Evolutionary conservation across 2,888 invertebrate genomes (phyloP), one percentile per base, ranked within the genome.

Genomic region (Agrilus cyanescens): DNA sequence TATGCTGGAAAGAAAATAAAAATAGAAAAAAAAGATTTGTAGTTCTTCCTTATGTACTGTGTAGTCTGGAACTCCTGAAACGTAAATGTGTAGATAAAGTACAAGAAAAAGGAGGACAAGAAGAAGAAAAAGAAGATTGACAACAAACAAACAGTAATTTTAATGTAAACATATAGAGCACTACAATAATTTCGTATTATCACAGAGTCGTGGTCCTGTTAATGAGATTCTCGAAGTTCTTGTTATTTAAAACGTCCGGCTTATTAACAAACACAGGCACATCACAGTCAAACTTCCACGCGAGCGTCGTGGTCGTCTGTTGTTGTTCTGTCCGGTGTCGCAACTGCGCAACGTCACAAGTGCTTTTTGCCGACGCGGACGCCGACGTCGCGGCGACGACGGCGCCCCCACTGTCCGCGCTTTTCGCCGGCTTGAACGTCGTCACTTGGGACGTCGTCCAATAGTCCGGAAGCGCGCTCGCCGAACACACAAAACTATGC

Each of bases 281-380:
- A 58, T 66, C 66, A 62, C 66, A 63, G 56, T 67, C 66, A 52
- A 67, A 67, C 52, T 63, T 63, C 67, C 67, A 67, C 53, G 67
- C 53, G 45, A 67, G 67, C 63, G 49, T 65, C 63, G 29, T 64
- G 90, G 84, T 18, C 91, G 86, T 44, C 88, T 81, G 5, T 87
- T 82, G n/a, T 88, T 82, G 68, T 93, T 88, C 57, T 90, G 87
- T 62, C 87, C 25, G 25, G 10, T 10, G 25, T 25, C 25, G 25
- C 4, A 25, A 25, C 83, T 40, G 93, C 86, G 42, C 96, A 88
- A 52, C 89, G 73, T 64, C 94, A 85, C 53, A 95, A 62, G 15
- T 88, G 87, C 47, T 86, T 73, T 49, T 14, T 87, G 80, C 34
- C 89, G 78, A 40, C 87, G 74, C 3, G 61, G 60, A 46, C 62